Evolutionary conservation across 2,113 vertebrate species (phyloP), one percentile per base, ranked within the genome.

Genomic region (Lophura nycthemera): DNA sequence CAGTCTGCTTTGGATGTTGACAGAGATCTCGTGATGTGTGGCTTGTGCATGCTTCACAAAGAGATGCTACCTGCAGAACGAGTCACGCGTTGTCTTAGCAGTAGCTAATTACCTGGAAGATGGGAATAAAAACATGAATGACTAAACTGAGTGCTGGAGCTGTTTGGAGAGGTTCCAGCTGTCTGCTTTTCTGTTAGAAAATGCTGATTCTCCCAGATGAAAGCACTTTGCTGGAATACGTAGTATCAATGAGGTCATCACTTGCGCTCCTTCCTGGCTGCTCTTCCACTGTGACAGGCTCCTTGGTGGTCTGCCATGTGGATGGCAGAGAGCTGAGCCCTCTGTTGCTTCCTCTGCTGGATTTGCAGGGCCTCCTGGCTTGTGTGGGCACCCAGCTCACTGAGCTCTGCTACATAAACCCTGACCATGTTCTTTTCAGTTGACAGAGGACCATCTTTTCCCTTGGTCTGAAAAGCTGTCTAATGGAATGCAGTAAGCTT

Each of bases 41-140:
- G 47, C 54, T 77, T 36, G 32, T 69, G 63, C 63, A 47, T 20
- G 10, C 14, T 70, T 80, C 71, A 22, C 36, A 40, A 22, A 45
- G 50, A 67, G 75, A 36, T 48, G 64, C 67, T 88, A 82, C 89
- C 72, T 92, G 87, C 69, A 86, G 48, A 92, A 38, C 64, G 88
- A 72, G 76, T 72, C 30, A 30, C 2, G 10, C 1, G 20, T 61
- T 84, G 69, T 70, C 83, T 56, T 93, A 77, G 64, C 60, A 69
- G 56, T 34, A 83, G 57, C 69, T 88, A 92, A 93, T 95, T 89
- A 95, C 38, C 64, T 88, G 93, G 87, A 96, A 95, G 85, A 88
- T 67, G 40, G 40, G 10, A 48, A 42, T 88, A 24, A 95, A 95
- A 89, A 78, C 77, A 83, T 18, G 30, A 75, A 54, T 79, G 43